Evolutionary conservation across 2,113 vertebrate species (phyloP).

Genomic region (Paedocypris sp.): DNA sequence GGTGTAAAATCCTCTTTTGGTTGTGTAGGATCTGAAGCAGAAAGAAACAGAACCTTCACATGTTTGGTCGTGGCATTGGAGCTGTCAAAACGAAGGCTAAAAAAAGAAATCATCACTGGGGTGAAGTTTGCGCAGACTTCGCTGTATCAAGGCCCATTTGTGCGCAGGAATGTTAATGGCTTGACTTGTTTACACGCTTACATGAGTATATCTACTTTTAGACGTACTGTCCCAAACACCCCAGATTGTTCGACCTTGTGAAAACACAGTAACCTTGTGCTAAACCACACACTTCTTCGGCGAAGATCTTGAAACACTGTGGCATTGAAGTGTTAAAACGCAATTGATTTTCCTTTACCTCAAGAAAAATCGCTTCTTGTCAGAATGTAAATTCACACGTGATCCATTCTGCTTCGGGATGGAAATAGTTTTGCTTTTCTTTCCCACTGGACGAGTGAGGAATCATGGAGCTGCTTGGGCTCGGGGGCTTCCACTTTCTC

Average conservation of each 20-base stretch:
- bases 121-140: not conserved
- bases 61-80: too few species aligned
- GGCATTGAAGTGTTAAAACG: not conserved
- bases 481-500: constrained; percentile 19
- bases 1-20: not conserved
- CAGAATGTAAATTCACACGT: not conserved
- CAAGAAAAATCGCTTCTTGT: not conserved
- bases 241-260: too few species aligned
- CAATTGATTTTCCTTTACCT: too few species aligned
- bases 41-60: too few species aligned
- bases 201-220: constrained; percentile 42
- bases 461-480: constrained; percentile 21
- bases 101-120: not conserved
- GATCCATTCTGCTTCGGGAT: not conserved
- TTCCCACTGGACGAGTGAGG: constrained; percentile 15
- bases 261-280: not conserved
- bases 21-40: too few species aligned
- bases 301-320: not conserved
- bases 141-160: constrained; percentile 47
- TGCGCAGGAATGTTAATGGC: constrained; percentile 60
- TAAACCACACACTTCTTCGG: not conserved
- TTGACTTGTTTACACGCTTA: constrained; percentile 44
- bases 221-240: constrained; percentile 1
- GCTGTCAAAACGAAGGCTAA: not conserved
- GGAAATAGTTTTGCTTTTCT: constrained; percentile 6